Conservation (phyloP, 2,797 vertebrate species). For the Phrynocephalus guinanensis region DNA sequence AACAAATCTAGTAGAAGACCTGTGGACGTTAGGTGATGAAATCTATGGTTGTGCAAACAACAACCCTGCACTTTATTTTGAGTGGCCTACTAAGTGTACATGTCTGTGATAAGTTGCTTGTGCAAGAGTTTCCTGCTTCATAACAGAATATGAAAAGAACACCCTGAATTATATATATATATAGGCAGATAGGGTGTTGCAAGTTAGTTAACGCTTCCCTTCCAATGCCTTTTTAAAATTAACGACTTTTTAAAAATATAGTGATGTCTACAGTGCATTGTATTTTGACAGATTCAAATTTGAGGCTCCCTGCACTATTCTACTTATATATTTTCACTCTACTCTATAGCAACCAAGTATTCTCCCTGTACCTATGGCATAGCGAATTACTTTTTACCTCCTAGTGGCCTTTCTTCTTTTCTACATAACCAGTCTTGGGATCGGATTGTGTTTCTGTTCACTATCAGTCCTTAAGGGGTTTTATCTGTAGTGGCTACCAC, state of each 20-base stretch:
- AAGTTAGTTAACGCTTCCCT: not conserved
- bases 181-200: not conserved
- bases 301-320: not conserved
- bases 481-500: not conserved
- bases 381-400: not conserved
- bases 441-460: not conserved
- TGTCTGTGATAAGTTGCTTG: not conserved
- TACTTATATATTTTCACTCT: not conserved
- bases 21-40: not conserved
- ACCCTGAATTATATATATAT: not conserved
- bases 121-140: not conserved
- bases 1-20: constrained; percentile 3
- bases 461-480: not conserved
- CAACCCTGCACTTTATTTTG: not conserved
- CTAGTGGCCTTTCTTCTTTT: not conserved
- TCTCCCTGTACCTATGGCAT: not conserved
- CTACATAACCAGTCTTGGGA: not conserved
- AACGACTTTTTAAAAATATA: not conserved
- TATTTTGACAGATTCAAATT: constrained; percentile 16
- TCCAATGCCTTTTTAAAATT: not conserved
- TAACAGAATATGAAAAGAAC: not conserved
- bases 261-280: not conserved
- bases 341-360: not conserved
- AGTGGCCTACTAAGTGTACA: not conserved
- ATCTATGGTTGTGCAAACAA: not conserved